A percentile compares a stretch with the other conserved stretches of the same genome.
phyloP scores from a whole-genome alignment of 2,113 vertebrate species.

The Eurypyga helias region DNA sequence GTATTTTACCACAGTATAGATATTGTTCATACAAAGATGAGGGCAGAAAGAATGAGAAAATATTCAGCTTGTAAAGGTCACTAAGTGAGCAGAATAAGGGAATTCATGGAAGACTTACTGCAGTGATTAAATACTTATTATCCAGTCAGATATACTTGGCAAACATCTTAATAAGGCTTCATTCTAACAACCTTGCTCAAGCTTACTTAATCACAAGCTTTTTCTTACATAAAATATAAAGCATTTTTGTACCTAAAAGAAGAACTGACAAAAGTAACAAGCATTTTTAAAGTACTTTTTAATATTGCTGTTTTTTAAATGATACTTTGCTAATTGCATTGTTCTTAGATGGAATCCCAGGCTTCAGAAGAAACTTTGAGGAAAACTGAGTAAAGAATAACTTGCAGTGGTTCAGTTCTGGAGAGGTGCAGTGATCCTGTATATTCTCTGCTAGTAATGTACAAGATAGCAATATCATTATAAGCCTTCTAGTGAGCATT shows the following conservation, averaged over 20 bases:
- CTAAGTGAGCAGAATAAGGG: background rate
- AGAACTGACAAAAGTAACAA: background rate
- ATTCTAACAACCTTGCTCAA: slow-evolving; percentile 3
- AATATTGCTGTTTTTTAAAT: background rate
- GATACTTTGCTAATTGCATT: background rate
- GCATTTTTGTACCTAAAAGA: background rate
- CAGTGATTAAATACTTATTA: slow-evolving; percentile 39
- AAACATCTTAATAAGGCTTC: background rate
- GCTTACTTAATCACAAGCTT: background rate
- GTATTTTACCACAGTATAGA: background rate
- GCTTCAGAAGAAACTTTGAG: background rate
- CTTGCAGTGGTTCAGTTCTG: background rate
- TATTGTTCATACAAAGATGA: background rate
- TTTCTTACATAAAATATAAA: background rate
- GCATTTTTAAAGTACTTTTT: background rate
- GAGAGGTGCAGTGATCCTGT: background rate
- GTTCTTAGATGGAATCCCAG: background rate
- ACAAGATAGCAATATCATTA: background rate
- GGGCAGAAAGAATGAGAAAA: background rate
- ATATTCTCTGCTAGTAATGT: background rate
- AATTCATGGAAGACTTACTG: background rate
- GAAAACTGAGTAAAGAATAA: background rate
- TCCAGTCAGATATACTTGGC: background rate
- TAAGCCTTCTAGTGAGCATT: background rate
- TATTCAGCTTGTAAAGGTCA: slow-evolving; percentile 40